A percentile compares a stretch with the other conserved stretches of the same genome.
These are phyloP conservation scores for Pissodes strobi DNA, from an alignment of 1,140 invertebrate genomes.

Conservation along the genomic window DNA sequence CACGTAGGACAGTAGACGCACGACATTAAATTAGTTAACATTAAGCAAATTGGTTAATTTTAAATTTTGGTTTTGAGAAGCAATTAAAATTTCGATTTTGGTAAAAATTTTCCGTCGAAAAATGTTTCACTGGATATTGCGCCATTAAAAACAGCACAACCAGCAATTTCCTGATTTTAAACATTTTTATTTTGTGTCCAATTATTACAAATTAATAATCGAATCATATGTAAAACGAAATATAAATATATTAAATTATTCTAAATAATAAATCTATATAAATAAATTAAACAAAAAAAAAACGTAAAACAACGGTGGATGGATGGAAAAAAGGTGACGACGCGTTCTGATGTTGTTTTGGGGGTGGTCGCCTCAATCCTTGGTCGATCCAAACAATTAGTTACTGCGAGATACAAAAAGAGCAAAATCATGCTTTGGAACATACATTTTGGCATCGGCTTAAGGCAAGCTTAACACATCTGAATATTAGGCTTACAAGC, in stretches of 20 bases:
- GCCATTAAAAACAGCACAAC: conserved; percentile 36
- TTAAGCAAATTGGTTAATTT: no score
- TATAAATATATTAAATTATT: conserved; percentile 38
- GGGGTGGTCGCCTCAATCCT: conserved; percentile 41
- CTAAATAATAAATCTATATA: conserved; percentile 47
- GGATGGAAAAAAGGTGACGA: conserved; percentile 44
- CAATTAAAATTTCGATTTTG: no score
- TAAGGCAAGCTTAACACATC: conserved; percentile 35
- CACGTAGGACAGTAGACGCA: no score
- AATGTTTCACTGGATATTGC: conserved; percentile 36
- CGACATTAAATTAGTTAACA: no score
- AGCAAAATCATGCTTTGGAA: conserved; percentile 48
- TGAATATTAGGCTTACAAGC: no score
- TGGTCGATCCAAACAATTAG: conserved; percentile 44
- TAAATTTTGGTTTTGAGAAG: no score
- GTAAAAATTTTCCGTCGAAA: no score
- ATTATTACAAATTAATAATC: conserved; percentile 54
- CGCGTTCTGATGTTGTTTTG: conserved; percentile 41
- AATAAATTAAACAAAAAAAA: conserved; percentile 46
- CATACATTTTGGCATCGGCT: conserved; percentile 47
- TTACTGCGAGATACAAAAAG: conserved; percentile 48
- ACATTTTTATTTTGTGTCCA: conserved; percentile 45
- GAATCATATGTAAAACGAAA: conserved; percentile 46
- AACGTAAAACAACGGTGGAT: conserved; percentile 41
- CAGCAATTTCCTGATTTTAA: conserved; percentile 18